Evolutionary conservation across 2,888 invertebrate species (phyloP).

Genomic region (Temnothorax ravouxi): DNA sequence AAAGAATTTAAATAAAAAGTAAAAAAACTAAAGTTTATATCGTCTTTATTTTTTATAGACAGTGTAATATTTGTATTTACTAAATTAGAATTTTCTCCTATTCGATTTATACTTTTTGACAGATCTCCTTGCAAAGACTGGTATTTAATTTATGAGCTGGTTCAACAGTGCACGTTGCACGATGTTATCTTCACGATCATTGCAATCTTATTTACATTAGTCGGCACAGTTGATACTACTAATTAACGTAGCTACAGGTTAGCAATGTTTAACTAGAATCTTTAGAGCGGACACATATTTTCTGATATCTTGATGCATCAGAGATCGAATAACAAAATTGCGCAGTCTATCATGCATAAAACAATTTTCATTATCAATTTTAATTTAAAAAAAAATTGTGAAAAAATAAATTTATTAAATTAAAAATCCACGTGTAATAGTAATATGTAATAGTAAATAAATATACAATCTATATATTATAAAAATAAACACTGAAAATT

Average conservation of each 20-base stretch:
- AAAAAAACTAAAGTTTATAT: background rate
- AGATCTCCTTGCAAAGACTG: background rate
- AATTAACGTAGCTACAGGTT: slow-evolving; percentile 58
- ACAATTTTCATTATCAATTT: background rate
- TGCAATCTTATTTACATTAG: slow-evolving; percentile 66
- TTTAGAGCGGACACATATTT: slow-evolving; percentile 28
- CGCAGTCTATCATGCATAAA: background rate
- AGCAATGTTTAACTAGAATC: slow-evolving; percentile 31
- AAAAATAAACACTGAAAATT: background rate
- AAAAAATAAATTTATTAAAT: background rate
- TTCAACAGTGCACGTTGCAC: background rate
- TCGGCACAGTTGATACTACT: slow-evolving; percentile 56
- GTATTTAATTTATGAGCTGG: slow-evolving; percentile 3
- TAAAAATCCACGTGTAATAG: background rate
- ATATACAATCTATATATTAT: background rate
- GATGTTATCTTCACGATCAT: slow-evolving; percentile 60
- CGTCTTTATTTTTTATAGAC: background rate
- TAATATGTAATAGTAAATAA: no score
- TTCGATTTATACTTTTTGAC: slow-evolving; percentile 12
- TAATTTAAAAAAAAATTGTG: background rate
- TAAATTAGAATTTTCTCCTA: background rate
- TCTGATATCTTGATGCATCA: background rate
- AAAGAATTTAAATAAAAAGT: background rate
- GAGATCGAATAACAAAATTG: background rate
- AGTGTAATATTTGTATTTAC: background rate